Conservation (phyloP, 2,888 invertebrate genomes). For the Acrobasis suavella region DNA sequence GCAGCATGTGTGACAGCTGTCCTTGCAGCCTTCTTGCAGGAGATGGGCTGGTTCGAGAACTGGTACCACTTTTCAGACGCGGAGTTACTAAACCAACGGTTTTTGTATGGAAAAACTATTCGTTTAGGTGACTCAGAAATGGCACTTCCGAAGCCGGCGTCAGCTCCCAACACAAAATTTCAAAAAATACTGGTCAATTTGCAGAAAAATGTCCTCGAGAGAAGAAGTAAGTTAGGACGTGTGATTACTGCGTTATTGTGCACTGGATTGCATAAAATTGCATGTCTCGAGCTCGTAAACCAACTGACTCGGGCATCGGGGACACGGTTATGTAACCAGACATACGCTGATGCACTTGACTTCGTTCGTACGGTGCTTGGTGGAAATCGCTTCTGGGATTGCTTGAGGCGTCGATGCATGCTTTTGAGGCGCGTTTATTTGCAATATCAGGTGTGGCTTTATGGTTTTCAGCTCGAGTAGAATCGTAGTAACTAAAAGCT, state of each 20-base stretch:
- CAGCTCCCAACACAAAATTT: too few relatives aligned
- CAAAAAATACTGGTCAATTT: neutral
- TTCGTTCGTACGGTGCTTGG: constrained; percentile 12
- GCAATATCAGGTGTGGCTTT: too few relatives aligned
- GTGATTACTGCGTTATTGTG: constrained; percentile 3
- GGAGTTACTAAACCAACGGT: too few relatives aligned
- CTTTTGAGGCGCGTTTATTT: neutral
- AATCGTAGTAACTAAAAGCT: too few relatives aligned
- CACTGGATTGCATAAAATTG: constrained; percentile 17
- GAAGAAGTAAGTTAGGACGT: neutral
- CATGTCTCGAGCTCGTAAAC: constrained; percentile 12
- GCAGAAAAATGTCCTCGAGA: neutral
- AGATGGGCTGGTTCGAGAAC: too few relatives aligned
- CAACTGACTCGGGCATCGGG: constrained; percentile 7
- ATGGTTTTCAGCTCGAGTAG: too few relatives aligned
- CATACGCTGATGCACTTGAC: constrained; percentile 19
- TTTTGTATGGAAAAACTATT: too few relatives aligned
- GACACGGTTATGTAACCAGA: constrained; percentile 17
- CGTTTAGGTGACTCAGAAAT: too few relatives aligned
- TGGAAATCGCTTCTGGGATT: constrained; percentile 4
- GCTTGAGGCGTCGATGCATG: neutral
- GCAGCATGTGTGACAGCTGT: neutral
- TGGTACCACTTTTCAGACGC: too few relatives aligned
- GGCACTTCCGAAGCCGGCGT: too few relatives aligned
- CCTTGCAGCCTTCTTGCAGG: too few relatives aligned